Evolutionary conservation across 2,888 invertebrate species (phyloP).

Genomic region (Limenitis camilla): DNA sequence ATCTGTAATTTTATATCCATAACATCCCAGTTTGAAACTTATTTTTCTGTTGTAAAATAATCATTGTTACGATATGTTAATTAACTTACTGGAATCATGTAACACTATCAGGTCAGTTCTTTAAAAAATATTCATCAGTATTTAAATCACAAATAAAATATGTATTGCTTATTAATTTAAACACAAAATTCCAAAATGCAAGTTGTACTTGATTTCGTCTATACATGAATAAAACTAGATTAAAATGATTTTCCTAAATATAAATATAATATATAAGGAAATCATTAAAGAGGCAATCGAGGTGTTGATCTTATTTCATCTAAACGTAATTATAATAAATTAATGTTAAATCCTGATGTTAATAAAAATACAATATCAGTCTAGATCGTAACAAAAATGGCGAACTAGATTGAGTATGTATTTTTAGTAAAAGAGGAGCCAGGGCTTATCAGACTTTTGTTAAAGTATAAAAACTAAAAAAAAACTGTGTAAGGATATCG

Average conservation of each 20-base stretch:
- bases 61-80: slow-evolving; percentile 6
- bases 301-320: slow-evolving; percentile 6
- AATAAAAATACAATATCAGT: no score
- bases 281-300: slow-evolving; percentile 24
- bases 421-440: no score
- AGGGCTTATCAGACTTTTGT: no score
- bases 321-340: not conserved
- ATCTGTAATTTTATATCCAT: no score
- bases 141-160: slow-evolving; percentile 3
- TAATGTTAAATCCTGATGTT: slow-evolving; percentile 1
- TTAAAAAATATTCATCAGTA: not conserved
- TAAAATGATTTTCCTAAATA: slow-evolving; percentile 23
- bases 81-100: slow-evolving; percentile 12
- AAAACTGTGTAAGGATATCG: no score
- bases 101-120: slow-evolving; percentile 3
- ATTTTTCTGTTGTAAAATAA: slow-evolving; percentile 2
- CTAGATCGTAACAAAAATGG: no score
- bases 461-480: no score
- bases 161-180: not conserved
- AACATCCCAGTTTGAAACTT: no score
- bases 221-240: slow-evolving; percentile 14
- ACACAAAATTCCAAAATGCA: slow-evolving; percentile 10
- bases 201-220: slow-evolving; percentile 16
- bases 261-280: slow-evolving; percentile 33
- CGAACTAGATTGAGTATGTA: no score